Conservation (phyloP, 64 coral and sea anemone genomes). For the Acropora yongei region DNA sequence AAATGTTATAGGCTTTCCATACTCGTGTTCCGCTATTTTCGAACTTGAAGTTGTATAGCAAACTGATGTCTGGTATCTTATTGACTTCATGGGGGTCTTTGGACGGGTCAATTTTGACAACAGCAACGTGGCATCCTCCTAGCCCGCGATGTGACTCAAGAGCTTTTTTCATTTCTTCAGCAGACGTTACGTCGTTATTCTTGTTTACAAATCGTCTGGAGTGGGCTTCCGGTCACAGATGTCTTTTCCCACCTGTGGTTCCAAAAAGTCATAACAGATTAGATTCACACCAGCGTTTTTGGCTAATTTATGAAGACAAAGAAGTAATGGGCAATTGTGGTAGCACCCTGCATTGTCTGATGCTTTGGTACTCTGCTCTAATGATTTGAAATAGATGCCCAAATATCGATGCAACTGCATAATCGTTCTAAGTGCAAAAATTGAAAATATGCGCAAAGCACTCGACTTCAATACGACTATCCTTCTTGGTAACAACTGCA, state of each 20-base stretch:
- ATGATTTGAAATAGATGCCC: slow-evolving; percentile 47
- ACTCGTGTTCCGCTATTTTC: background rate
- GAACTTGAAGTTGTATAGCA: slow-evolving; percentile 30
- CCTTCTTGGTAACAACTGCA: slow-evolving; percentile 63
- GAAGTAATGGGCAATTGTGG: slow-evolving; percentile 46
- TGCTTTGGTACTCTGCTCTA: slow-evolving; percentile 1
- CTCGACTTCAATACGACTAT: slow-evolving; percentile 30
- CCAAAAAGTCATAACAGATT: slow-evolving; percentile 34
- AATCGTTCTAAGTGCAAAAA: slow-evolving; percentile 62
- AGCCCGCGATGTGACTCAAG: slow-evolving; percentile 43
- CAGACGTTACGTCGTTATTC: slow-evolving; percentile 33
- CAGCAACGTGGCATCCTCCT: background rate
- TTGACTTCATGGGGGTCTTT: slow-evolving; percentile 28
- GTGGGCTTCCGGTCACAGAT: slow-evolving; percentile 28
- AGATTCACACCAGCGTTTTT: background rate
- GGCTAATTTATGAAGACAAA: slow-evolving; percentile 8
- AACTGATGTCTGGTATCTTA: slow-evolving; percentile 32
- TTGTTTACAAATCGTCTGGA: slow-evolving; percentile 31
- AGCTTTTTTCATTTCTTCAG: slow-evolving; percentile 52
- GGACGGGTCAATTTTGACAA: slow-evolving; percentile 15
- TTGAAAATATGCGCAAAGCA: slow-evolving; percentile 43
- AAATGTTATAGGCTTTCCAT: slow-evolving; percentile 14
- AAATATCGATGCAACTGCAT: slow-evolving; percentile 47
- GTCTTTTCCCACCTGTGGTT: slow-evolving; percentile 47
- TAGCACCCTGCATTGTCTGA: slow-evolving; percentile 51